Conservation (phyloP, 2,113 vertebrate genomes). For the Gavialis gangeticus region DNA sequence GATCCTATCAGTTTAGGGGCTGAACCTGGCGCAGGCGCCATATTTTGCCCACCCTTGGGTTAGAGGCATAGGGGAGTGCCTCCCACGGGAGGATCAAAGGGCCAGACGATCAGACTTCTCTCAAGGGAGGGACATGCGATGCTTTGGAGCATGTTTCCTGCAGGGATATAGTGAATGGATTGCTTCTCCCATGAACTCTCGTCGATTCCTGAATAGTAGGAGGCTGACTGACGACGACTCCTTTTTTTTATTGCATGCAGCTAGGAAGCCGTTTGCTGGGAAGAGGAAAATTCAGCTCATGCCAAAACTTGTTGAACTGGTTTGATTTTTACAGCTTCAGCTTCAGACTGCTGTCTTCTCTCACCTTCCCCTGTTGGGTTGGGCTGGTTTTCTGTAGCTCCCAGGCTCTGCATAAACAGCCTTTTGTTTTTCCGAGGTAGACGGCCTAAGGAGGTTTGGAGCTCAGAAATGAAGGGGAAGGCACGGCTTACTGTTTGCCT, state of each 20-base stretch:
- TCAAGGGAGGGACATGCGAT: constrained; percentile 58
- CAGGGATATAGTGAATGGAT: no score
- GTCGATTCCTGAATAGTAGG: no score
- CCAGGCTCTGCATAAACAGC: neutral
- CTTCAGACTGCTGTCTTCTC: constrained; percentile 32
- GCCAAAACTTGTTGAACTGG: constrained; percentile 58
- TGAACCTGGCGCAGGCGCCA: no score
- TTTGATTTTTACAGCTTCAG: constrained; percentile 56
- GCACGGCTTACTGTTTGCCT: no score
- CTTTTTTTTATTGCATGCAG: constrained; percentile 19
- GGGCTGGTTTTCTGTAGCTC: constrained; percentile 51
- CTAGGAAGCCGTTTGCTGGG: constrained; percentile 3
- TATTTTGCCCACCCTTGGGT: no score
- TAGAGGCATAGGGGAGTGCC: no score
- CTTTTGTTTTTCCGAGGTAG: neutral
- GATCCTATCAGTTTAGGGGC: no score
- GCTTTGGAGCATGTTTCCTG: constrained; percentile 48
- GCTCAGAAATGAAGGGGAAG: neutral
- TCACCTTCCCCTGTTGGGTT: neutral
- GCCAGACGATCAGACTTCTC: no score
- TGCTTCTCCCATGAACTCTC: no score
- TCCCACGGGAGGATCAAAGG: no score
- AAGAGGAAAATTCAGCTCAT: constrained; percentile 37
- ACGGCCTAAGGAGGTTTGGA: neutral
- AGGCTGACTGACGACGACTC: constrained; percentile 34